Conservation (phyloP, 2,888 invertebrate species). For the Drosophila lutescens region DNA sequence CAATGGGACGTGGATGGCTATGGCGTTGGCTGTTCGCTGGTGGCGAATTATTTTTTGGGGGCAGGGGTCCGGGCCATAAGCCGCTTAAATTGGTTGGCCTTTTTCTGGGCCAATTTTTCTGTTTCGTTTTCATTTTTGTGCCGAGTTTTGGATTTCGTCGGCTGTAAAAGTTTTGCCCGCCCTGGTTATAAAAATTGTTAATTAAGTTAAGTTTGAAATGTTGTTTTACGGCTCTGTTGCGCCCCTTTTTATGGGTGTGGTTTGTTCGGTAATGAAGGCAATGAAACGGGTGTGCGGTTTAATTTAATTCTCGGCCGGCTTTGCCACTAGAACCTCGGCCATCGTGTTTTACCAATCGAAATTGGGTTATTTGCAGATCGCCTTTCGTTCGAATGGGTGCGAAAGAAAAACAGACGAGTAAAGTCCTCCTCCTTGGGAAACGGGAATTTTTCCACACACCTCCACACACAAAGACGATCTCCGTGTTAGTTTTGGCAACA, state of each 20-base stretch:
- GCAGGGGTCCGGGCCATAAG: conserved; percentile 46
- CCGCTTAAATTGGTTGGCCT: conserved; percentile 66
- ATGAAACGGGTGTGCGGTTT: conserved; percentile 30
- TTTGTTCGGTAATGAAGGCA: conserved; percentile 25
- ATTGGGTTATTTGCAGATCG: conserved; percentile 2
- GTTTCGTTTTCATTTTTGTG: conserved; percentile 27
- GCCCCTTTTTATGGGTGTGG: conserved; percentile 27
- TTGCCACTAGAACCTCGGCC: background rate
- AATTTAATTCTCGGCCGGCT: conserved; percentile 15
- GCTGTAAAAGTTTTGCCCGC: conserved; percentile 45
- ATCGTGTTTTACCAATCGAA: conserved; percentile 2
- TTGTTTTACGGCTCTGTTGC: conserved; percentile 51
- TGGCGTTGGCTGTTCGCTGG: no score
- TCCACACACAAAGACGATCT: background rate
- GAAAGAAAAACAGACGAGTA: background rate
- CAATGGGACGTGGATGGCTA: no score
- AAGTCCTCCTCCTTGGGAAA: background rate
- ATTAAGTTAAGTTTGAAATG: conserved; percentile 66
- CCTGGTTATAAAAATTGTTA: conserved; percentile 61
- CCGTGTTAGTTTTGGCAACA: conserved; percentile 43
- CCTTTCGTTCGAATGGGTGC: background rate
- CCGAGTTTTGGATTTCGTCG: conserved; percentile 39
- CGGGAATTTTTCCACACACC: conserved; percentile 22
- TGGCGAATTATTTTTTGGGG: background rate
- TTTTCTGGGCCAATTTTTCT: conserved; percentile 39